Base-by-base conservation (phyloP, 2,888 invertebrate species). In the Laspeyria flexula region DNA sequence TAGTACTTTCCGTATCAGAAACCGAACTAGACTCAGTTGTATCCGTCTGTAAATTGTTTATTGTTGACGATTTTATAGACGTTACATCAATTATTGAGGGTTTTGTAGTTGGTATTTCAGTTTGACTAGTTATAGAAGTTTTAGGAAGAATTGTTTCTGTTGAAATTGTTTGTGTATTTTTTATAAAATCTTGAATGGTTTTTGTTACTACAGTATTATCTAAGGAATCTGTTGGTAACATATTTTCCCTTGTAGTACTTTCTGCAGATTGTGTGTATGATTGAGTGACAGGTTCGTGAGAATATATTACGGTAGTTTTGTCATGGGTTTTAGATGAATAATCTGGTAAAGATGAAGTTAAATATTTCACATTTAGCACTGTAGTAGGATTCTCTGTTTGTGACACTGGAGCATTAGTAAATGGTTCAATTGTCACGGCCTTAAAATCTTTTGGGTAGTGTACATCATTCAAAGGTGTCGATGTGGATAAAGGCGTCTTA, bases 1-100 rank as follows among this genome's bases (percentile, higher is more conserved):
- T 25, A 33, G 30, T 16, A 39, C 11, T 54, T 38, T 53, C 47
- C 30, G 43, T 38, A 35, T 44, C 44, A 0, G 15, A 2, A 16
- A 38, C 30, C 23, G 29, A 1, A 2, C 55, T 46, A 12, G 25
- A 4, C 7, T 25, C 25, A 25, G 4, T 25, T 23, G 13, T 42
- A 23, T 47, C 16, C 42, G 38, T 42, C 1, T 9, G 12, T n/a
- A 23, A 31, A 11, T 44, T 35, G 27, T 30, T 38, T 34, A 18
- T 7, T 10, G 33, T 39, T 3, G 12, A 49, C 4, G 18, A 7
- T 3, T 33, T 15, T 23, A 25, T 25, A 10, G 15, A 13, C 11
- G 15, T 9, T 31, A 21, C 13, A n/a, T 25, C 33, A 33, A 15
- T 21, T 15, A 25, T 10, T 3, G 3, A 10, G 30, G 6, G 6